Percentiles rank a stretch among this genome's conserved stretches.
These are phyloP conservation scores for Adineta ricciae DNA, from an alignment of 2,888 invertebrate genomes.

Conservation along the genomic window DNA sequence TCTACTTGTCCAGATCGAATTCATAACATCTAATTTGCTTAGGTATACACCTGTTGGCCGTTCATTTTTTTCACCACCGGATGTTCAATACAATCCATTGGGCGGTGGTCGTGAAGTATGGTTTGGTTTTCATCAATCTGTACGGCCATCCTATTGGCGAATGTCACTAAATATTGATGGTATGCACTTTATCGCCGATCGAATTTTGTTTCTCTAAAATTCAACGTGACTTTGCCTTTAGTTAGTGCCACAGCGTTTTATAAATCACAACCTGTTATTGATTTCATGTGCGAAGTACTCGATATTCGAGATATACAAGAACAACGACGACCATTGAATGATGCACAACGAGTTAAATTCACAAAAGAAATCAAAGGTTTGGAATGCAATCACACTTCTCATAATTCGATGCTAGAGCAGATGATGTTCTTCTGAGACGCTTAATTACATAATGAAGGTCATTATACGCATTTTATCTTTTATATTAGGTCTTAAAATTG, in stretches of 20 bases:
- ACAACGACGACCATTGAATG: slow-evolving; percentile 87
- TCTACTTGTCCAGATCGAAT: too few relatives aligned
- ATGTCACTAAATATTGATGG: slow-evolving; percentile 99
- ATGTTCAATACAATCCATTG: slow-evolving; percentile 81
- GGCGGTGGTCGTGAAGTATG: slow-evolving; percentile 93
- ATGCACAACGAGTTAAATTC: slow-evolving; percentile 96
- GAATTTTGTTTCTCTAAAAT: too few relatives aligned
- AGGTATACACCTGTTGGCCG: slow-evolving; percentile 92
- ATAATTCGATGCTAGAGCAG: too few relatives aligned
- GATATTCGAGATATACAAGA: slow-evolving; percentile 68
- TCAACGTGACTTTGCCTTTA: neutral
- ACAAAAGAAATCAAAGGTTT: slow-evolving; percentile 94
- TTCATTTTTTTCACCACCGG: slow-evolving; percentile 96
- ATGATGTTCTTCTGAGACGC: too few relatives aligned
- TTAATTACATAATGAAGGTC: too few relatives aligned
- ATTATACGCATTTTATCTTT: too few relatives aligned
- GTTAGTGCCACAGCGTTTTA: slow-evolving; percentile 99
- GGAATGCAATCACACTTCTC: neutral
- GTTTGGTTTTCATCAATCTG: slow-evolving; percentile 99
- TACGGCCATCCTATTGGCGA: slow-evolving; percentile 98
- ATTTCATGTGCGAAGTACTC: slow-evolving; percentile 98
- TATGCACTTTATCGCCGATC: neutral
- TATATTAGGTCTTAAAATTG: slow-evolving; percentile 68
- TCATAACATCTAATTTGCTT: neutral
- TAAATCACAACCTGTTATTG: slow-evolving; percentile 97